Evolutionary conservation across 2,113 vertebrate genomes (phyloP).

Genomic region (Cairina moschata): DNA sequence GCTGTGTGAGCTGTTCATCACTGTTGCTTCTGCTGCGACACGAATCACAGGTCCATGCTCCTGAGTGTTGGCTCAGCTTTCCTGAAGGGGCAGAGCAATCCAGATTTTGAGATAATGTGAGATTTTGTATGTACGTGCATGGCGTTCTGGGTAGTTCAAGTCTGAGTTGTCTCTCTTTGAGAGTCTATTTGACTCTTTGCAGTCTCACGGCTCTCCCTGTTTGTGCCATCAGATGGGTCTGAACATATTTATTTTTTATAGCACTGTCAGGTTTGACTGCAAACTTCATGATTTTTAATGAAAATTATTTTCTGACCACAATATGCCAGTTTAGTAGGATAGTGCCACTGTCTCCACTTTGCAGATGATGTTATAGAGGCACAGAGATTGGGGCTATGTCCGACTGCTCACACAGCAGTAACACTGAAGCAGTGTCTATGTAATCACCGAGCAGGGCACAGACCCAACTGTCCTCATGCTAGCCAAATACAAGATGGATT

Average conservation of each 20-base stretch:
- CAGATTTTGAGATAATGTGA: not conserved
- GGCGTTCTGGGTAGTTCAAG: not conserved
- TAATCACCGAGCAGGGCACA: not conserved
- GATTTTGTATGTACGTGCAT: not conserved
- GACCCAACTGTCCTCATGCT: not conserved
- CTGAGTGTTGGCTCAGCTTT: not conserved
- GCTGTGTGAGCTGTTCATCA: not conserved
- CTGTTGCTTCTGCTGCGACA: not conserved
- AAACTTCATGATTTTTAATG: not conserved
- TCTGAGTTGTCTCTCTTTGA: not conserved
- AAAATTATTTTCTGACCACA: not conserved
- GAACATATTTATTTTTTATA: not conserved
- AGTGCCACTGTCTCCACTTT: not conserved
- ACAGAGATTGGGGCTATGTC: not conserved
- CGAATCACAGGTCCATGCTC: not conserved
- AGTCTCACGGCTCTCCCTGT: not conserved
- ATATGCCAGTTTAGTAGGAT: not conserved
- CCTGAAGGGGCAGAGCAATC: not conserved
- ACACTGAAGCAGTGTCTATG: not conserved
- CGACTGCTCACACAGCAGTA: not conserved
- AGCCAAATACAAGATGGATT: not conserved
- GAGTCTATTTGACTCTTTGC: not conserved
- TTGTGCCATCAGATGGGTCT: not conserved
- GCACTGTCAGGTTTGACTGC: not conserved
- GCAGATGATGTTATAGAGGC: not conserved